These are phyloP conservation scores for Pyrgus malvae DNA, from an alignment of 2,888 invertebrate species.

Conservation along the genomic window DNA sequence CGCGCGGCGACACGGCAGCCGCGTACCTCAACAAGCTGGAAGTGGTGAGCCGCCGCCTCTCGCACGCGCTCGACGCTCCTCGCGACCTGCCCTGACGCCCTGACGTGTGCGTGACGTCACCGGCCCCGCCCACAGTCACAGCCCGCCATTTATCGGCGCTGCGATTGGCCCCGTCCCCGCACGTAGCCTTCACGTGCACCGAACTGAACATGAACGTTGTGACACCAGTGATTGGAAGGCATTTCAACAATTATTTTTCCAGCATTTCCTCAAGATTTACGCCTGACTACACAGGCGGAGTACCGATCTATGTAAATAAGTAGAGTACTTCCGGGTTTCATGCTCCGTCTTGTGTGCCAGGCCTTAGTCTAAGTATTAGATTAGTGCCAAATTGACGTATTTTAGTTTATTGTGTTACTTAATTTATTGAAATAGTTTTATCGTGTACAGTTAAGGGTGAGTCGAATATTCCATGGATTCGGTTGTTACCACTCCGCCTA, in stretches of 20 bases:
- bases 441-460: conserved; percentile 39
- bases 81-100: conserved; percentile 53
- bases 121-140: neutral
- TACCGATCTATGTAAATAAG: conserved; percentile 27
- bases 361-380: conserved; percentile 54
- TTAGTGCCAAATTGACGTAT: conserved; percentile 72
- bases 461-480: conserved; percentile 44
- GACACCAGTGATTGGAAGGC: neutral
- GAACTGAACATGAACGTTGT: neutral
- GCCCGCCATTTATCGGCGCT: neutral
- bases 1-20: conserved; percentile 53
- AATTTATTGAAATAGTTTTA: conserved; percentile 64
- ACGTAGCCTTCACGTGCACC: neutral
- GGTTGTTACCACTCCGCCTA: conserved; percentile 67
- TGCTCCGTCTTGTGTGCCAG: neutral
- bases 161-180: neutral
- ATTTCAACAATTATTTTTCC: conserved; percentile 14
- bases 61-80: conserved; percentile 48
- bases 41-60: conserved; percentile 55
- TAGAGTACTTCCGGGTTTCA: neutral
- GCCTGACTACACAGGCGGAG: conserved; percentile 12
- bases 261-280: conserved; percentile 41
- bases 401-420: conserved; percentile 63
- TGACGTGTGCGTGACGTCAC: neutral
- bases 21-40: conserved; percentile 60